Percentiles rank a stretch among this genome's conserved stretches.
phyloP scores from a whole-genome alignment of 1,140 invertebrate species.

The Cheumatopsyche charites region DNA sequence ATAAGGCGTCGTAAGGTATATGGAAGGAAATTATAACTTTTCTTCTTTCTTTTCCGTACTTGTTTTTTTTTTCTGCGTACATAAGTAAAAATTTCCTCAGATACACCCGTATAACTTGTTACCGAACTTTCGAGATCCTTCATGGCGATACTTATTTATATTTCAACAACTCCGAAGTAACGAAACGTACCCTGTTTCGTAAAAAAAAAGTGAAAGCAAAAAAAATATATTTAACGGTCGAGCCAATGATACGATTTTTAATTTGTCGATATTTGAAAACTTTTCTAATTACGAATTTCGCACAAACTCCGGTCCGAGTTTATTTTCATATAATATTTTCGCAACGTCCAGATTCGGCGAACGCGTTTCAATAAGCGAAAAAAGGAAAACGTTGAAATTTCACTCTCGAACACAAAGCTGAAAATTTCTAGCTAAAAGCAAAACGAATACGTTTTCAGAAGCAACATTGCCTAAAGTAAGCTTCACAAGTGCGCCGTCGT shows the following conservation, averaged over 20 bases:
- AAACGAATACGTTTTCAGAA: no score
- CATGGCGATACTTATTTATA: constrained; percentile 17
- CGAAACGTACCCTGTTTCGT: background rate
- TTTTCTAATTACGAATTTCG: constrained; percentile 25
- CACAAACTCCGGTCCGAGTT: background rate
- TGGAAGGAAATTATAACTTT: constrained; percentile 23
- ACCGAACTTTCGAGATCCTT: constrained; percentile 10
- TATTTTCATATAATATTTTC: background rate
- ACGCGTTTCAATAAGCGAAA: no score
- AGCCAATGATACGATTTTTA: constrained; percentile 22
- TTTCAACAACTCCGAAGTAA: background rate
- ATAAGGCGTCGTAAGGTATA: constrained; percentile 1
- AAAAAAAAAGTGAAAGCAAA: constrained; percentile 1
- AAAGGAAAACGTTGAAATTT: no score
- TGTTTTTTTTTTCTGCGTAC: constrained; percentile 2
- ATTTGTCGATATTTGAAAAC: constrained; percentile 25
- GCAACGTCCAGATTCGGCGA: no score
- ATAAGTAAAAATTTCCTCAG: background rate
- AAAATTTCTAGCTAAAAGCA: no score
- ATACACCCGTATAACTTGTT: constrained; percentile 6
- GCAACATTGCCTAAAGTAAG: no score
- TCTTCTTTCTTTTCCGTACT: constrained; percentile 5
- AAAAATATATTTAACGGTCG: constrained; percentile 22
- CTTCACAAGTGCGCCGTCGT: no score
- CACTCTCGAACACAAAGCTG: no score